Conservation (phyloP, 2,113 vertebrate species). For the Delphinapterus leucas region DNA sequence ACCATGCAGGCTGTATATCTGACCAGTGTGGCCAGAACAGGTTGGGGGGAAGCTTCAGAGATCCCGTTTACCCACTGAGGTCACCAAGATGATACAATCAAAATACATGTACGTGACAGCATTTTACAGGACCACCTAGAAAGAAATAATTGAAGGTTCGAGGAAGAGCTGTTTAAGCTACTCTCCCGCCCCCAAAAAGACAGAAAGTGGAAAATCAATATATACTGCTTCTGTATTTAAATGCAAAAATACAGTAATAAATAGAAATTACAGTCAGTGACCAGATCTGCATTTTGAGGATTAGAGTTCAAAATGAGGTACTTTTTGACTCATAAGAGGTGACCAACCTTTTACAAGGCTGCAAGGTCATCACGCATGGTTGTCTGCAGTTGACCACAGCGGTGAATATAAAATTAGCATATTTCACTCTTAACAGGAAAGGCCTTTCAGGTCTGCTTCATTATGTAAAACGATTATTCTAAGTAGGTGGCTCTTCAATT, state of each 20-base stretch:
- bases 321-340: neutral
- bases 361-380: slow-evolving; percentile 21
- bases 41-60: neutral
- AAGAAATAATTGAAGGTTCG: neutral
- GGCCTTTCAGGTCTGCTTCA: neutral
- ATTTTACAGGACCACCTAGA: neutral
- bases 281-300: neutral
- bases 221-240: neutral
- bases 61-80: neutral
- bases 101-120: neutral
- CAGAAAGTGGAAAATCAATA: neutral
- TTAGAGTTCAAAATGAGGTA: neutral
- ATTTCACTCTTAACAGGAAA: slow-evolving; percentile 28
- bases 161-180: neutral
- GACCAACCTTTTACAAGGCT: slow-evolving; percentile 23
- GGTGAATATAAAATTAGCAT: slow-evolving; percentile 35
- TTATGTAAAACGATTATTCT: slow-evolving; percentile 39
- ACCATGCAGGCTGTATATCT: neutral
- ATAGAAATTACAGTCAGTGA: slow-evolving; percentile 12
- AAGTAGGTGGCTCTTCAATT: slow-evolving; percentile 14
- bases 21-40: neutral
- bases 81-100: neutral
- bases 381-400: neutral
- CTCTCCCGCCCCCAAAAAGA: neutral
- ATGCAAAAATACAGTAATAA: slow-evolving; percentile 15